These are phyloP conservation scores for Rhyacichthys aspro DNA, from an alignment of 2,797 vertebrate genomes.

Conservation along the genomic window DNA sequence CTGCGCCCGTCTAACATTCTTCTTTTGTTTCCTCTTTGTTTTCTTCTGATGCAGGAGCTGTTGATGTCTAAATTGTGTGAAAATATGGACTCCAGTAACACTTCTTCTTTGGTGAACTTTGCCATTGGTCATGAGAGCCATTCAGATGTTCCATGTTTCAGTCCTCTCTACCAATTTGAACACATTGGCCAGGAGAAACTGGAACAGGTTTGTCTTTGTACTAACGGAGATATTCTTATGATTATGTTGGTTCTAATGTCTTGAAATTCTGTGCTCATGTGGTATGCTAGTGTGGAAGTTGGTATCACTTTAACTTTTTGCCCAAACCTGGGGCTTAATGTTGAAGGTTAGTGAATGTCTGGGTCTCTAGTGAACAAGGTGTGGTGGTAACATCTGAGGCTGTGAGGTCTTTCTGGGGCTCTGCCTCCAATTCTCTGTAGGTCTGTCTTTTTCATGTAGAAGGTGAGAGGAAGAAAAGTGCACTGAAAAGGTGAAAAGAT, in stretches of 20 bases:
- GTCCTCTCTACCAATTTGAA: conserved; percentile 85
- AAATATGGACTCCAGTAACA: conserved; percentile 48
- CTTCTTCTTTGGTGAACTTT: conserved; percentile 67
- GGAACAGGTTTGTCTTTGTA: conserved; percentile 85
- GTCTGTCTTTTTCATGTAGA: conserved; percentile 69
- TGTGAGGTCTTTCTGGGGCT: conserved; percentile 69
- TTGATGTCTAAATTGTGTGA: conserved; percentile 82
- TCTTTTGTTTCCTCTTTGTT: conserved; percentile 17
- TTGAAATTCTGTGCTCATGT: conserved; percentile 22
- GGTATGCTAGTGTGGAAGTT: conserved; percentile 19
- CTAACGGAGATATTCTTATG: not conserved
- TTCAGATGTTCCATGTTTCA: conserved; percentile 72
- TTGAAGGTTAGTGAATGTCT: conserved; percentile 60
- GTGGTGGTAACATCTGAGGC: conserved; percentile 70
- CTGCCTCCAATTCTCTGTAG: conserved; percentile 76
- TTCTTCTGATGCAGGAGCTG: conserved; percentile 77
- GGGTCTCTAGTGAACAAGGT: conserved; percentile 70
- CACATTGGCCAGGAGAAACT: conserved; percentile 81
- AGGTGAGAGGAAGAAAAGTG: conserved; percentile 66
- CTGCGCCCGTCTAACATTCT: not conserved
- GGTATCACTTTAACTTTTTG: conserved; percentile 54
- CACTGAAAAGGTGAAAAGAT: conserved; percentile 62
- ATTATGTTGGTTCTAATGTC: conserved; percentile 4
- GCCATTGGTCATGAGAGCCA: conserved; percentile 52
- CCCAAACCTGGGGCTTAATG: conserved; percentile 64